Evolutionary conservation across 2,113 vertebrate species (phyloP), one percentile per base, ranked within the genome.

Genomic region (Jacana jacana): DNA sequence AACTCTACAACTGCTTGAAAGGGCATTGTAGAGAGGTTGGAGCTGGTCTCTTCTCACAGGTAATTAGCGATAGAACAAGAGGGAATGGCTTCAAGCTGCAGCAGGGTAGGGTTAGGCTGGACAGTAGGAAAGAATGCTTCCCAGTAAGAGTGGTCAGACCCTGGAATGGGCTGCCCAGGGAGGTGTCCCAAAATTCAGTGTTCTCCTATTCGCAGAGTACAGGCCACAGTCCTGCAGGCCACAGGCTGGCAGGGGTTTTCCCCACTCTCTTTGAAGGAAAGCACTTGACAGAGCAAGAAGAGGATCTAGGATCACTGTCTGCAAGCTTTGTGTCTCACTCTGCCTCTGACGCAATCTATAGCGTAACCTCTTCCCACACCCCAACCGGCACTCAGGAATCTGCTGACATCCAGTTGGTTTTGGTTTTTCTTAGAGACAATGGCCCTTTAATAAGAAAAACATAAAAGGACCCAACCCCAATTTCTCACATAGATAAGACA

Each of bases 381-480:
- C 54, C 37, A 83, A 46, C 8, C 52, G 35, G 27, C 28, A 64
- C n/a, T 72, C 46, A 57, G 54, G 46, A 68, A 48, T 27, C 44
- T 90, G 48, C 33, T 31, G 39, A 19, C 17, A 17, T 20, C 27
- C n/a, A n/a, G n/a, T n/a, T 64, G 6, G 42, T 11, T 42, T 42
- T 54, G n/a, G n/a, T 52, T 64, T 84, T 49, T 22, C 80, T 89
- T 24, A 57, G 37, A 35, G 17, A 58, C 25, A 63, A 57, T 16
- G 17, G 30, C 6, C 35, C 30, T 51, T 66, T 16, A 13, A 42
- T 42, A 70, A 14, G 46, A 46, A 13, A 14, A n/a, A 55, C 49
- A 55, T 57, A 19, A 39, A 46, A 10, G 4, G n/a, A n/a, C n/a
- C n/a, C n/a, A n/a, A 18, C 10, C 1, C 4, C 1, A 5, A 20